A percentile compares a stretch with the other conserved stretches of the same genome.
Conservation (phyloP, 2,113 vertebrate species). For the Tursiops truncatus region DNA sequence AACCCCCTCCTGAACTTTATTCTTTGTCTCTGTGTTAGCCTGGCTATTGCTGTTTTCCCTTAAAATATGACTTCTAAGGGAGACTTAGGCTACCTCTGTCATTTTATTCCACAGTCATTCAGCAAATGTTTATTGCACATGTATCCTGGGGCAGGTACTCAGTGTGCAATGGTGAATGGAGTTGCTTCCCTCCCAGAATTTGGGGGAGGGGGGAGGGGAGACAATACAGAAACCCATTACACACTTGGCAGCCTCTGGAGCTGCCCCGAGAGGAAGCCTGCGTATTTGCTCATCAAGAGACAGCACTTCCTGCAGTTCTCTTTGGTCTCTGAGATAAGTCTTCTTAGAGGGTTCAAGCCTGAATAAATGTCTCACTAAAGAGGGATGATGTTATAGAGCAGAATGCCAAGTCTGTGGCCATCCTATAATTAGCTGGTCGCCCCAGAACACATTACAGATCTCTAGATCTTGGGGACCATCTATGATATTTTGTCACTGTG, state of each 20-base stretch:
- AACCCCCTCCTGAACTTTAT: background rate
- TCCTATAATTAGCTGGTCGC: background rate
- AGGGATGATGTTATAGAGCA: background rate
- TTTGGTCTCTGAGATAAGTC: slow-evolving; percentile 43
- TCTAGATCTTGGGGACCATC: background rate
- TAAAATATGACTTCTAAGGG: background rate
- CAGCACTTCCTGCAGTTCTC: slow-evolving; percentile 36
- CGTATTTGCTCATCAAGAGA: background rate
- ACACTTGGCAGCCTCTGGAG: background rate
- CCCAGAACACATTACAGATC: background rate
- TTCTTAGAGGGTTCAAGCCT: background rate
- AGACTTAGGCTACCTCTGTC: background rate
- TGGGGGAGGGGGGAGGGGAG: background rate
- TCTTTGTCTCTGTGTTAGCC: background rate
- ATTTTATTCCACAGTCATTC: background rate
- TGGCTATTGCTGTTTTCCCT: slow-evolving; percentile 13
- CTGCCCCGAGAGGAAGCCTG: background rate
- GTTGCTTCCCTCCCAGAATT: background rate
- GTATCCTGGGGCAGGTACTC: background rate
- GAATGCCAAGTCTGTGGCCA: background rate
- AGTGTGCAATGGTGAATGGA: background rate
- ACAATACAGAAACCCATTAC: background rate
- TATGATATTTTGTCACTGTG: background rate
- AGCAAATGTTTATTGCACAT: background rate
- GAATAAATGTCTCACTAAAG: slow-evolving; percentile 12